These are phyloP conservation scores for Nephrotoma guestfalica DNA, from an alignment of 2,888 invertebrate species.

Conservation along the genomic window DNA sequence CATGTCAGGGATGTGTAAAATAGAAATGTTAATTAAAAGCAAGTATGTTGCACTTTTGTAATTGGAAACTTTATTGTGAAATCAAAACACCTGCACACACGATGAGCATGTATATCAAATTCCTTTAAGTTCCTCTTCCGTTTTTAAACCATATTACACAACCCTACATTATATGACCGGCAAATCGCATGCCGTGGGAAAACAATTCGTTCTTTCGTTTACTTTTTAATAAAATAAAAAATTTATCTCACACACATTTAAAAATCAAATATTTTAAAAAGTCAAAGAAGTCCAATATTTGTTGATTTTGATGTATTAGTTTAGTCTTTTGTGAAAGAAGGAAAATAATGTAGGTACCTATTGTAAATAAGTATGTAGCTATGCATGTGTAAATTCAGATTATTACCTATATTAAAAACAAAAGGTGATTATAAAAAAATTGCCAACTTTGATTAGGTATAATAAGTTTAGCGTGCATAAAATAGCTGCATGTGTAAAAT, in stretches of 20 bases:
- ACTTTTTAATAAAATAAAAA: background rate
- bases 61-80: background rate
- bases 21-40: background rate
- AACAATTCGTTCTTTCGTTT: conserved; percentile 30
- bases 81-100: background rate
- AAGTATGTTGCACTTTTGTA: background rate
- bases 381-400: background rate
- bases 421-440: background rate
- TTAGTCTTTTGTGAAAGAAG: background rate
- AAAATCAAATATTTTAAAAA: background rate
- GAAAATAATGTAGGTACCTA: background rate
- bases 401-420: background rate
- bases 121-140: background rate
- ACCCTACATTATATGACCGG: conserved; percentile 25
- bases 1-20: background rate
- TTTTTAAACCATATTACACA: background rate
- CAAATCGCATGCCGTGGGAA: conserved; percentile 36
- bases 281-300: conserved; percentile 1
- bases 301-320: background rate
- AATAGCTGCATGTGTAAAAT: background rate
- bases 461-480: background rate
- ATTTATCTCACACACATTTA: background rate
- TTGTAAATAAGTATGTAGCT: background rate
- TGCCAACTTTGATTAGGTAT: background rate
- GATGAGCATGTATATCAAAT: background rate